These are phyloP conservation scores for Parus major DNA, from an alignment of 2,113 vertebrate genomes.

Conservation along the genomic window DNA sequence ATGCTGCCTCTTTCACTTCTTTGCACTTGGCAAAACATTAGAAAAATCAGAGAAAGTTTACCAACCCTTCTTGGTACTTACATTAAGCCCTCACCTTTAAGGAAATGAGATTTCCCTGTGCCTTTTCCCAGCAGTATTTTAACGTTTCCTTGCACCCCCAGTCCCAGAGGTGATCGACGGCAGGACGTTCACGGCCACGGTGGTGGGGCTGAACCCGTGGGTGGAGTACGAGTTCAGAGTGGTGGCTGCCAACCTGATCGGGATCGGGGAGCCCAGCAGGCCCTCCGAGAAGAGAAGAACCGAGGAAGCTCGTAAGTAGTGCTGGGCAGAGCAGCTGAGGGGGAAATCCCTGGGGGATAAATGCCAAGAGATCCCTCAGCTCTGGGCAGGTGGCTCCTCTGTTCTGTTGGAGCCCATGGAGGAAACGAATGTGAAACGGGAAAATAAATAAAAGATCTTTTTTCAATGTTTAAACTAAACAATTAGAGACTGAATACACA, in stretches of 20 bases:
- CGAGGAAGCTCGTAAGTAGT: slow-evolving; percentile 89
- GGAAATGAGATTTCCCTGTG: too few species aligned
- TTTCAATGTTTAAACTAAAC: slow-evolving; percentile 41
- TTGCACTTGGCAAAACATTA: background rate
- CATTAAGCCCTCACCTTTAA: accelerated
- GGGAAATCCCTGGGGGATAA: background rate
- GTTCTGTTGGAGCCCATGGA: background rate
- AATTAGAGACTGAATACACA: slow-evolving; percentile 26
- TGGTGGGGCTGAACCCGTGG: slow-evolving; percentile 94
- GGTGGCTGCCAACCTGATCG: slow-evolving; percentile 90
- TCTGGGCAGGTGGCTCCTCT: background rate
- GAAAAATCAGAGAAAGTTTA: background rate
- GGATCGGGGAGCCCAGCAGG: slow-evolving; percentile 93
- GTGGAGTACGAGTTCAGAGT: slow-evolving; percentile 96
- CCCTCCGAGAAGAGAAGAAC: slow-evolving; percentile 91
- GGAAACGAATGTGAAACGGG: background rate
- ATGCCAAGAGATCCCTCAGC: accelerated
- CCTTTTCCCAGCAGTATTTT: background rate
- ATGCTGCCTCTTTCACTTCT: background rate
- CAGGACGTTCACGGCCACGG: slow-evolving; percentile 88
- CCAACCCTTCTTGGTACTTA: accelerated
- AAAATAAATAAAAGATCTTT: background rate
- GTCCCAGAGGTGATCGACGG: slow-evolving; percentile 92
- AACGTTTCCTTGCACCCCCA: background rate
- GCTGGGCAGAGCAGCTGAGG: background rate